A percentile compares a stretch with the other conserved stretches of the same genome.
phyloP scores from a whole-genome alignment of 2,888 invertebrate species.

The Andrena dorsata region DNA sequence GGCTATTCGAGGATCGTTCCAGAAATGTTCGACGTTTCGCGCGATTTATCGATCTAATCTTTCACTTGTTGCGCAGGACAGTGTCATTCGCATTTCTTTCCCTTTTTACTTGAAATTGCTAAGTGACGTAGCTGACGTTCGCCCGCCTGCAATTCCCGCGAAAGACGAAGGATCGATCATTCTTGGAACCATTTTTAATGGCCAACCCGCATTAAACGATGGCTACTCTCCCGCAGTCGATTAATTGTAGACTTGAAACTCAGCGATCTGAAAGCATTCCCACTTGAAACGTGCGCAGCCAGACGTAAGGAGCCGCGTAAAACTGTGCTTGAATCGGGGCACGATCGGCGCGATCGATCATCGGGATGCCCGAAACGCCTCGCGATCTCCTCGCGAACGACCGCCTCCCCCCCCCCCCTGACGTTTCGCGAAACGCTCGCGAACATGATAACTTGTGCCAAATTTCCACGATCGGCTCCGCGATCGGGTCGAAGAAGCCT shows the following conservation, averaged over 20 bases:
- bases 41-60: neutral
- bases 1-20: constrained; percentile 16
- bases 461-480: constrained; percentile 37
- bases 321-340: constrained; percentile 3
- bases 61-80: neutral
- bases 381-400: neutral
- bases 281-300: constrained; percentile 23
- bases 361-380: neutral
- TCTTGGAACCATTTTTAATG: constrained; percentile 27
- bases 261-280: constrained; percentile 66
- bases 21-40: neutral
- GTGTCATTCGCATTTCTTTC: neutral
- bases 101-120: neutral
- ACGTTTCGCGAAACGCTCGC: neutral
- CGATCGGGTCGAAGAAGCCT: neutral
- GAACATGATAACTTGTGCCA: constrained; percentile 38
- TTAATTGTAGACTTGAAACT: constrained; percentile 46
- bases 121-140: neutral
- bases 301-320: neutral
- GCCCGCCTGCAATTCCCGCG: too few relatives aligned
- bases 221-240: constrained; percentile 38
- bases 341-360: neutral
- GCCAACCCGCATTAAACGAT: constrained; percentile 3
- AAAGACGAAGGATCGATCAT: neutral
- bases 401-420: neutral